Evolutionary conservation across 2,797 vertebrate genomes (phyloP), one percentile per base, ranked within the genome.

Genomic region (Molossus molossus): DNA sequence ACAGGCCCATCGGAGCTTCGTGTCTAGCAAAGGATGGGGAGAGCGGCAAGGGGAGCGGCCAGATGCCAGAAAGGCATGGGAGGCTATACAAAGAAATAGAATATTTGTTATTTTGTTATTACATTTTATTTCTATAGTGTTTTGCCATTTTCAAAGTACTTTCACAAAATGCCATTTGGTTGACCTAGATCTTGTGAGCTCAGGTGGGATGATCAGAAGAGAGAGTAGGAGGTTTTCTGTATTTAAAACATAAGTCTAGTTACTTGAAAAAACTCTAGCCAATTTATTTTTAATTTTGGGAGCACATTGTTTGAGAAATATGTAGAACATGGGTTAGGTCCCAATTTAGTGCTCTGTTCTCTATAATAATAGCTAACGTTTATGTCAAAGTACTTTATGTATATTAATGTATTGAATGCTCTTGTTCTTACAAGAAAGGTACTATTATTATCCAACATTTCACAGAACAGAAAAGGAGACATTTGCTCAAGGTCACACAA

Each of bases 231-330:
- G 27, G 18, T 4, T 75, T 17, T 33, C 10, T 5, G 0, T 53
- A 27, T 84, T 80, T 93, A n/a, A 13, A 80, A 65, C 0, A 29
- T 29, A 17, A 86, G 58, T 53, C 20, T 60, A 76, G 20, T 89
- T 83, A 79, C 29, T 50, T 79, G 55, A 82, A 82, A 87, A 27
- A 58, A 33, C 13, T 33, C 65, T 72, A 27, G 37, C 7, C 55
- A 87, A 20, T 87, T 76, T 86, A 57, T 79, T 91, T 90, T 89
- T 77, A 82, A 77, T 60, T 55, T 45, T 77, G 33, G 87, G 29
- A 91, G 3, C 13, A 15, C 62, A 29, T 50, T 73, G 5, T 79
- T 91, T 50, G 58, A 57, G 73, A 81, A 80, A 64, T 82, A 55
- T 27, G 64, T 17, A 73, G 25, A 89, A 75, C 20, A 29, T 55